Evolutionary conservation across 1,140 invertebrate genomes (phyloP), one percentile per base, ranked within the genome.

Genomic region (Drosophila bipectinata): DNA sequence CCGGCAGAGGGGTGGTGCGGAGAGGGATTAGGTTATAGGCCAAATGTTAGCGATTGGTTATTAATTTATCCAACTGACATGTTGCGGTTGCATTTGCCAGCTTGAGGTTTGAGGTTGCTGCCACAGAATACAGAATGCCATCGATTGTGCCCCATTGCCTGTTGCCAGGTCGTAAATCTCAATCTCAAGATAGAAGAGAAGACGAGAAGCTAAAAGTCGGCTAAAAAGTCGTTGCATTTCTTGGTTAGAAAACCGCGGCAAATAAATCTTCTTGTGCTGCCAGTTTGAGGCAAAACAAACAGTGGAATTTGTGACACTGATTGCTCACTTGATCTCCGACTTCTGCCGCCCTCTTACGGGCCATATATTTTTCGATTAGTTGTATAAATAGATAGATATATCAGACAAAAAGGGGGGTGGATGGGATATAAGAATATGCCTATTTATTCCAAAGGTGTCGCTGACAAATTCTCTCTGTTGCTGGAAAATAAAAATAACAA

Each of bases 141-240:
- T 6, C 14, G 14, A 41, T 41, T 28, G 26, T 28, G 26, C 5
- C 26, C 5, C 26, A 8, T 68, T 26, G 72, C 71, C 45, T 55
- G 69, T 69, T 62, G 71, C 51, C 62, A 58, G 72, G 59, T 66
- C 66, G 63, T 67, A 85, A 85, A 79, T 83, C 75, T 79, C 47
- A 53, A 63, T 82, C 73, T 77, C 5, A 6, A 28, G 26, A 26
- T 6, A 18, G 18, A 18, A 18, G 26, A 28, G 5, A 6, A 28
- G 60, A 15, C 6, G 15, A 82, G 55, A 63, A 66, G 62, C 57
- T 28, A 61, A 58, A 59, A 15, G n/a, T 44, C 14, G 14, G 41
- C 41, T 18, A 44, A 15, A 10, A 18, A 47, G 44, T 24, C n/a
- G 10, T 37, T 10, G 34, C 34, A 28, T 28, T 37, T 37, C 34